Conservation (phyloP, 2,113 vertebrate species). For the Promerops cafer region DNA sequence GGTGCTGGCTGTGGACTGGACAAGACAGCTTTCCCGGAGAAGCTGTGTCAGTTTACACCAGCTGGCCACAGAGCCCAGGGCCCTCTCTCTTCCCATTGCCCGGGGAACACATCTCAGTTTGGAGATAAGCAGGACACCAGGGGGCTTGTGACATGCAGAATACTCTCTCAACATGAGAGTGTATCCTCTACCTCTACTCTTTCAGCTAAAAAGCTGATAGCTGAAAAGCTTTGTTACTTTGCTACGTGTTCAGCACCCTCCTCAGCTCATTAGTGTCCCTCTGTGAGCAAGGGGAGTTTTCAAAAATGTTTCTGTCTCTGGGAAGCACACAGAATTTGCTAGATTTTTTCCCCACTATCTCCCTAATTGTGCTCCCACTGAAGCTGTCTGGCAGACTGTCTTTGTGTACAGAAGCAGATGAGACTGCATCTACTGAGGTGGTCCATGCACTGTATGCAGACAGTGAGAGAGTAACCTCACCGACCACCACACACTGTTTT, state of each 20-base stretch:
- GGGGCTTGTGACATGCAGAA: fast-evolving
- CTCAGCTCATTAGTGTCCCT: background rate
- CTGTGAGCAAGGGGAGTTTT: background rate
- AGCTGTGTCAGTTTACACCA: background rate
- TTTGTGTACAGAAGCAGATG: fast-evolving
- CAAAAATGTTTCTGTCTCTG: background rate
- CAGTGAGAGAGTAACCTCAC: background rate
- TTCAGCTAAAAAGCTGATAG: background rate
- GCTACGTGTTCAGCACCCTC: background rate
- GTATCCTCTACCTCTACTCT: background rate
- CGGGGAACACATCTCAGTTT: fast-evolving
- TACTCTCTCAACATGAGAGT: background rate
- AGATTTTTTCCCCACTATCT: background rate
- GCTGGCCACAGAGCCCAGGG: fast-evolving
- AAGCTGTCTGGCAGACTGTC: background rate
- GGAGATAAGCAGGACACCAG: background rate
- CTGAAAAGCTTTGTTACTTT: background rate
- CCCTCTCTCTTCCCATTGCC: background rate
- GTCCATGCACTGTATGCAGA: background rate
- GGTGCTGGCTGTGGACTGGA: background rate
- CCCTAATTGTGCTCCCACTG: background rate
- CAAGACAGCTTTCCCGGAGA: background rate
- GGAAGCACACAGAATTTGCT: background rate
- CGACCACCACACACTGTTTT: fast-evolving
- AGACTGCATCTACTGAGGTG: background rate